Conservation (phyloP, 2,113 vertebrate species). For the Progne subis region DNA sequence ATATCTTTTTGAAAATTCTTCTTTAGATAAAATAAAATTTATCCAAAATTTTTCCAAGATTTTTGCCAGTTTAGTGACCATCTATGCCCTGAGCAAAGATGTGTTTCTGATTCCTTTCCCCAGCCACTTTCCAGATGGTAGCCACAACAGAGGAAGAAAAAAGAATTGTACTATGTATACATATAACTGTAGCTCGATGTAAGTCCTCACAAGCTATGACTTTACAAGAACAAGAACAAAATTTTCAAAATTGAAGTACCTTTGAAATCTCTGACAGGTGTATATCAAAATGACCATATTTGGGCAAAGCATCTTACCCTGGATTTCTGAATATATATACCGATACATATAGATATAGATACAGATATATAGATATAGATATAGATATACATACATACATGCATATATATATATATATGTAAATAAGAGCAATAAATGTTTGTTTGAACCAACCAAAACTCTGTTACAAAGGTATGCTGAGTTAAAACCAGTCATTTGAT, state of each 20-base stretch:
- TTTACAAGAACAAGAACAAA: background rate
- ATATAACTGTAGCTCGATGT: background rate
- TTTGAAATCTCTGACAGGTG: background rate
- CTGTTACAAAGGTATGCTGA: background rate
- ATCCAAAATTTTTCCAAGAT: background rate
- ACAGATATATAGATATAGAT: too few relatives aligned
- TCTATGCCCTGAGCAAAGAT: background rate
- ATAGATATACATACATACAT: too few relatives aligned
- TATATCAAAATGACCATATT: background rate
- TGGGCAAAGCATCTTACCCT: background rate
- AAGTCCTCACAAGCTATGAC: background rate
- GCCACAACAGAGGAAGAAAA: background rate
- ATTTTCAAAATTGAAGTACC: background rate
- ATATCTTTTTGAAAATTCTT: background rate
- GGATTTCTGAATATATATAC: background rate
- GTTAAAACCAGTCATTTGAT: background rate
- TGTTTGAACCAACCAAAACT: background rate
- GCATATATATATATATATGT: too few relatives aligned
- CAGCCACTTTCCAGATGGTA: background rate
- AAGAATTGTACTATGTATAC: fast-evolving
- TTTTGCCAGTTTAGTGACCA: background rate
- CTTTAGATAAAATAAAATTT: background rate
- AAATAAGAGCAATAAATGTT: background rate
- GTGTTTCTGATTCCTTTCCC: background rate
- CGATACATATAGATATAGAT: too few relatives aligned